Percentiles rank a stretch among this genome's conserved stretches.
These are phyloP conservation scores for Callionymus lyra DNA, from an alignment of 2,113 vertebrate species.

Conservation along the genomic window DNA sequence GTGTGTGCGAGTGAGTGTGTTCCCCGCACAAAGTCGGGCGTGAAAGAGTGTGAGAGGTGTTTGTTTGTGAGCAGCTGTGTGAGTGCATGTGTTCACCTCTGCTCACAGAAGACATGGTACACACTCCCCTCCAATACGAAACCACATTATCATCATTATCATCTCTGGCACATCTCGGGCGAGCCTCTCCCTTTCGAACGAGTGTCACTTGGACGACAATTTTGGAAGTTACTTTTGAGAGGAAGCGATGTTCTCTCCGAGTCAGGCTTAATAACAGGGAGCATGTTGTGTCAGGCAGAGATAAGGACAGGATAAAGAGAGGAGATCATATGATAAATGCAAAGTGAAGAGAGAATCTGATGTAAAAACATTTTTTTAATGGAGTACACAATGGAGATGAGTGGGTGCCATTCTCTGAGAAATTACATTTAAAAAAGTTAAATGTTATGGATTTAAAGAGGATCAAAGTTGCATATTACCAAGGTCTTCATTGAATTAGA, in stretches of 20 bases:
- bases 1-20: slow-evolving; percentile 17
- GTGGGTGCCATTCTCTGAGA: too few relatives aligned
- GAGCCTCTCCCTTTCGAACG: slow-evolving; percentile 44
- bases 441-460: too few relatives aligned
- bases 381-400: too few relatives aligned
- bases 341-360: slow-evolving; percentile 1
- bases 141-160: slow-evolving; percentile 50
- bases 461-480: too few relatives aligned
- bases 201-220: slow-evolving; percentile 56
- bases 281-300: slow-evolving; percentile 3
- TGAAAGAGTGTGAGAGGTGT: slow-evolving; percentile 36
- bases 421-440: too few relatives aligned
- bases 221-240: slow-evolving; percentile 39
- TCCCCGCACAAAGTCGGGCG: slow-evolving; percentile 34
- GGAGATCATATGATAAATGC: slow-evolving; percentile 1
- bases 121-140: slow-evolving; percentile 32
- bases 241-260: slow-evolving; percentile 20
- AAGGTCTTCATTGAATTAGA: too few relatives aligned
- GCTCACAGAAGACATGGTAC: slow-evolving; percentile 3
- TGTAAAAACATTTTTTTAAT: not conserved
- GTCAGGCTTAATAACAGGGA: slow-evolving; percentile 13
- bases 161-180: slow-evolving; percentile 25
- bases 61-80: slow-evolving; percentile 10
- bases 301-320: not conserved
- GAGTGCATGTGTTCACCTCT: slow-evolving; percentile 22